Evolutionary conservation across 1,140 invertebrate species (phyloP).

Genomic region (Phthorimaea operculella): DNA sequence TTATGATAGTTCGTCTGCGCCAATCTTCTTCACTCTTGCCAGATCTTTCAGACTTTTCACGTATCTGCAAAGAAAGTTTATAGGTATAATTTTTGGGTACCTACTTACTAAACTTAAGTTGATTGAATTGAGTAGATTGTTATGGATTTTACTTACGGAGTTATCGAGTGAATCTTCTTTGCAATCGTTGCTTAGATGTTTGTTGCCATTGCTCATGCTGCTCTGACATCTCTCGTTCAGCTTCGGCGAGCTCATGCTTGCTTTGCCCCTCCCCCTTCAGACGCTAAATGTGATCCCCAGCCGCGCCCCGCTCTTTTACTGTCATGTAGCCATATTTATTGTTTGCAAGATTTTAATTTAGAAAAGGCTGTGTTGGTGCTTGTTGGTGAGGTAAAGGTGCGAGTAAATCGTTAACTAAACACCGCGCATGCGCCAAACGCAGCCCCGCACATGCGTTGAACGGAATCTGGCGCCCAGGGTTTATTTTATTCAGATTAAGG

Average conservation of each 20-base stretch:
- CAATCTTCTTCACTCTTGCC: constrained; percentile 84
- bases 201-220: constrained; percentile 50
- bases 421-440: constrained; percentile 18
- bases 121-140: background rate
- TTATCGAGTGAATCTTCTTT: constrained; percentile 58
- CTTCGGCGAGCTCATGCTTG: constrained; percentile 53
- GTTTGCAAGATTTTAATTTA: background rate
- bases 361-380: background rate
- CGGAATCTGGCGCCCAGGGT: background rate
- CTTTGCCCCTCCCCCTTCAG: constrained; percentile 4
- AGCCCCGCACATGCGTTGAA: background rate
- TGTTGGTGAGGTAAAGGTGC: background rate
- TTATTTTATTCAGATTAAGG: background rate
- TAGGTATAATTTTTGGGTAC: background rate
- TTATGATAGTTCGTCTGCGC: constrained; percentile 86
- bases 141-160: constrained; percentile 39
- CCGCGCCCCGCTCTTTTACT: background rate
- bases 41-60: constrained; percentile 84
- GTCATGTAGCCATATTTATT: background rate
- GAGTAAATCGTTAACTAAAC: constrained; percentile 20
- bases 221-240: constrained; percentile 51
- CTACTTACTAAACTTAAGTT: background rate
- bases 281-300: background rate
- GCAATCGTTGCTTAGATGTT: constrained; percentile 42
- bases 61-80: constrained; percentile 66